Percentiles rank a stretch among this genome's conserved stretches.
Evolutionary conservation across 2,113 vertebrate species (phyloP).

Genomic region (Forbesichthys papilliferus): DNA sequence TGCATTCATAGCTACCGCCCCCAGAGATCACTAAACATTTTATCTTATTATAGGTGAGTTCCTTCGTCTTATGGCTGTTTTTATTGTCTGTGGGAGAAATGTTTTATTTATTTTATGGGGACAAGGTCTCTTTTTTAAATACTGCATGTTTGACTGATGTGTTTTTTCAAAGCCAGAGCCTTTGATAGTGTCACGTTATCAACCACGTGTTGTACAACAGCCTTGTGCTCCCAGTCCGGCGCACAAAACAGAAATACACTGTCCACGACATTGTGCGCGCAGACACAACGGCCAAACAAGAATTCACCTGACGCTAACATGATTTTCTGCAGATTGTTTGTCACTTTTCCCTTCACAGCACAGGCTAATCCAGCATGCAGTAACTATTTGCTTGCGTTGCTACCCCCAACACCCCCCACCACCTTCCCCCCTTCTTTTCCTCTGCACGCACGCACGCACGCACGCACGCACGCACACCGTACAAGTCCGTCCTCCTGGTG

Average conservation of each 20-base stretch:
- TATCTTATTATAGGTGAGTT: too few species aligned
- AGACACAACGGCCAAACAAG: slow-evolving; percentile 3
- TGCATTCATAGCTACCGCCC: too few species aligned
- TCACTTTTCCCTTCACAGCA: slow-evolving; percentile 41
- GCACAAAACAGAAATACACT: neutral
- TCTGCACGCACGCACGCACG: slow-evolving; percentile 8
- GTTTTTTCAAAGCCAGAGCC: neutral
- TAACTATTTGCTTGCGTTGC: slow-evolving; percentile 42
- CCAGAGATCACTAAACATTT: too few species aligned
- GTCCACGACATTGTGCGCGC: too few species aligned
- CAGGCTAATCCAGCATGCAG: slow-evolving; percentile 41
- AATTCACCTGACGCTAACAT: slow-evolving; percentile 20
- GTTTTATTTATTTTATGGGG: too few species aligned
- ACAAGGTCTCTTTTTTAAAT: too few species aligned
- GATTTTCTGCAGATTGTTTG: slow-evolving; percentile 44
- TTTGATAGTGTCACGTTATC: slow-evolving; percentile 7
- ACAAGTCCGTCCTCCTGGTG: slow-evolving; percentile 33
- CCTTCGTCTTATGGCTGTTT: too few species aligned
- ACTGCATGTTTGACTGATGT: neutral
- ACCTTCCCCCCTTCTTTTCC: too few species aligned
- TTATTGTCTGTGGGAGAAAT: too few species aligned
- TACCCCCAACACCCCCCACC: neutral
- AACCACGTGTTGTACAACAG: slow-evolving; percentile 15
- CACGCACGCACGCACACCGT: slow-evolving; percentile 9
- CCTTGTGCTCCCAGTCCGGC: slow-evolving; percentile 19